Conservation (phyloP, 2,888 invertebrate genomes). For the Diogma glabrata region DNA sequence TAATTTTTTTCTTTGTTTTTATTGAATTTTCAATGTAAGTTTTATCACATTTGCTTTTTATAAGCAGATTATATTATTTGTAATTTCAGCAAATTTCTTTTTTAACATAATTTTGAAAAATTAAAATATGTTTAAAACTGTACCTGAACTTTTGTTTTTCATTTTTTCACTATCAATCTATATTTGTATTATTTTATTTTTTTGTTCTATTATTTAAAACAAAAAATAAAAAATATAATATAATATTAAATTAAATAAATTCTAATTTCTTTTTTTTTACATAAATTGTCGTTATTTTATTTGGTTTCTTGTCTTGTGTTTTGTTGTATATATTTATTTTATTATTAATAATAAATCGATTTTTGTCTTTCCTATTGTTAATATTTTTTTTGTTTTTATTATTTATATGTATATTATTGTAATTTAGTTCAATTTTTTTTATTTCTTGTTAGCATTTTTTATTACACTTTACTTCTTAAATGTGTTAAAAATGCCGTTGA, state of each 20-base stretch:
- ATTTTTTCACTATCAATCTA: slow-evolving; percentile 13
- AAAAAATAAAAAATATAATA: too few species aligned
- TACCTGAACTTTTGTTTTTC: slow-evolving; percentile 11
- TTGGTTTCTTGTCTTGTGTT: neutral
- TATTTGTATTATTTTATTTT: slow-evolving; percentile 12
- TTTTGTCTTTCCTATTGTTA: slow-evolving; percentile 5
- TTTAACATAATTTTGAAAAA: too few species aligned
- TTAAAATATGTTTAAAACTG: neutral
- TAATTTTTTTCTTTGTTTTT: too few species aligned
- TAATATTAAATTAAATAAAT: too few species aligned
- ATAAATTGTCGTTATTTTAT: slow-evolving; percentile 2
- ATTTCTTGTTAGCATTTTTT: slow-evolving; percentile 1
- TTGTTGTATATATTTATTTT: slow-evolving; percentile 6
- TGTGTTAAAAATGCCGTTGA: slow-evolving; percentile 6
- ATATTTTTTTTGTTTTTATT: slow-evolving; percentile 1
- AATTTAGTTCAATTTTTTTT: slow-evolving; percentile 1
- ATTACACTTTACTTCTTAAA: neutral
- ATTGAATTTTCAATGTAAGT: too few species aligned
- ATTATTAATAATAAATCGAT: slow-evolving; percentile 1
- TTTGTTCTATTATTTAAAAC: neutral
- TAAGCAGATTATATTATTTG: too few species aligned
- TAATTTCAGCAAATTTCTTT: too few species aligned
- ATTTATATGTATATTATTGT: neutral
- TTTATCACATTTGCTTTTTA: too few species aligned
- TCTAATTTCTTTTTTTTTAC: too few species aligned